phyloP scores from a whole-genome alignment of 2,113 vertebrate species.

The Crotophaga sulcirostris region DNA sequence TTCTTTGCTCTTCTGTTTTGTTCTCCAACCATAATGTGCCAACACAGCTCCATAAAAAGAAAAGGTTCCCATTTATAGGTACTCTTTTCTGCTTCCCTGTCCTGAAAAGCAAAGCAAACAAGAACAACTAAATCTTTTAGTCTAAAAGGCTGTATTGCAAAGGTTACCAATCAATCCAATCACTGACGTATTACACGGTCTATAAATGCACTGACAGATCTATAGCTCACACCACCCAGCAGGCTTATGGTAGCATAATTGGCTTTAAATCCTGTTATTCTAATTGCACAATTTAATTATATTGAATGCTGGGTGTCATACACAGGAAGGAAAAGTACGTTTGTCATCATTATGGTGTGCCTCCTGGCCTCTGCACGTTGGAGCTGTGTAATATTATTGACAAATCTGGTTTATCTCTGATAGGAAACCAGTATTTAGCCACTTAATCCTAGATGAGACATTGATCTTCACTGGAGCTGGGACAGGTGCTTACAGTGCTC shows the following conservation, averaged over 20 bases:
- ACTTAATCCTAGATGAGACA: background rate
- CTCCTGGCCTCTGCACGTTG: background rate
- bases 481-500: background rate
- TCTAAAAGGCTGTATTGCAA: background rate
- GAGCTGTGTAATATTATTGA: background rate
- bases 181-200: background rate
- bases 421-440: background rate
- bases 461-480: background rate
- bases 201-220: background rate
- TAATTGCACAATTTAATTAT: background rate
- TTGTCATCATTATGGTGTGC: background rate
- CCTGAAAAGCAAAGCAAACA: background rate
- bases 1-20: background rate
- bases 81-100: background rate
- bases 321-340: background rate
- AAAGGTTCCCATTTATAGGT: background rate
- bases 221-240: background rate
- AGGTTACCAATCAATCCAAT: background rate
- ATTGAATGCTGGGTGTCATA: background rate
- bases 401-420: no score
- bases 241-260: background rate
- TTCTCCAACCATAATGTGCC: background rate
- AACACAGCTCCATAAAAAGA: background rate
- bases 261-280: background rate
- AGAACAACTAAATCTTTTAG: background rate